phyloP scores from a whole-genome alignment of 2,888 invertebrate species.

The Buathra laborator region DNA sequence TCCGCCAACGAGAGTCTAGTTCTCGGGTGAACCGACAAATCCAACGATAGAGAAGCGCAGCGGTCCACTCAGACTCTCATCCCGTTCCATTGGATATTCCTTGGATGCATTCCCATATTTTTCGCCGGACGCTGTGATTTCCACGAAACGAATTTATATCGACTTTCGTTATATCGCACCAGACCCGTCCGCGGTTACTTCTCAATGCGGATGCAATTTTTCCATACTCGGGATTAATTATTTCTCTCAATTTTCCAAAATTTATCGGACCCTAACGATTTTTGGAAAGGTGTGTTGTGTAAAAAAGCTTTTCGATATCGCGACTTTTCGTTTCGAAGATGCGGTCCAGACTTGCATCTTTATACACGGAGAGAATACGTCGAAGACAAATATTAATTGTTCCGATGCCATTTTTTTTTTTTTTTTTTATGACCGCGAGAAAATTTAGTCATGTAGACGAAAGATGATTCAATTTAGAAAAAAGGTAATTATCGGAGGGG shows the following conservation, averaged over 20 bases:
- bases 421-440: neutral
- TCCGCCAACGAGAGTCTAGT: conserved; percentile 20
- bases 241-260: conserved; percentile 3
- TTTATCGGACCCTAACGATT: neutral
- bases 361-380: neutral
- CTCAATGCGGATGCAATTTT: conserved; percentile 8
- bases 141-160: conserved; percentile 30
- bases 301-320: neutral
- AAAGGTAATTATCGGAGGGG: neutral
- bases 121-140: conserved; percentile 26
- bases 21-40: neutral
- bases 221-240: conserved; percentile 5
- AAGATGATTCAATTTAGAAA: neutral
- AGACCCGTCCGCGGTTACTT: neutral
- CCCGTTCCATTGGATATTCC: neutral
- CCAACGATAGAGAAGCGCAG: neutral
- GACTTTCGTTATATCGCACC: conserved; percentile 15
- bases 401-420: neutral
- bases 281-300: neutral
- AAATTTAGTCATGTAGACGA: neutral
- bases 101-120: conserved; percentile 7
- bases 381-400: neutral
- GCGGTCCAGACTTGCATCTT: neutral
- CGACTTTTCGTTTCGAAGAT: neutral
- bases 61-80: neutral